Base-by-base conservation (phyloP, 2,113 vertebrate species). In the Alligator sinensis region DNA sequence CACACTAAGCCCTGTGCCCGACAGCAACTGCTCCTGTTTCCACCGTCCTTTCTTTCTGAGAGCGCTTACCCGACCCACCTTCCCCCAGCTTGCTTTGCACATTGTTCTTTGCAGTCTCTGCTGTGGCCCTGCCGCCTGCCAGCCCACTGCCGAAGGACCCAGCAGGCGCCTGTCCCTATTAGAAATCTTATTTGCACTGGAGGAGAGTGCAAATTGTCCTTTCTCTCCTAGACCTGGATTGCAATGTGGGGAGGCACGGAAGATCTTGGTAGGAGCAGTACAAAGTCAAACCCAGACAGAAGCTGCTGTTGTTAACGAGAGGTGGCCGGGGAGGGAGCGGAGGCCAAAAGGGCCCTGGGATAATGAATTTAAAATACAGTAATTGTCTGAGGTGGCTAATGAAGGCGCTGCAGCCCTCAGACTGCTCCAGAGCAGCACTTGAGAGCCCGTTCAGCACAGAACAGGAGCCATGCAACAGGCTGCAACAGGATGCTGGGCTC, bases 111-210 rank as follows among this genome's bases (percentile, higher is more conserved):
- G 12, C 84, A 28, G 86, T 58, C 77, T 91, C 70, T 78, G 64
- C 17, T 47, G 27, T 82, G 55, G 58, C 62, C 70, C 82, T 60
- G 84, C 88, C 81, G 86, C 81, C 57, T 34, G 68, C 80, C 66
- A 84, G 76, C 70, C 62, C 79, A 76, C 63, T 58, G 84, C 84
- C 94, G 68, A 91, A 61, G 61, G 80, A 94, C 61, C 75, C 94
- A 94, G 95, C 70, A 82, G 95, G 96, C 76, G 85, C 82, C 92
- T 59, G 59, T 86, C 80, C 93, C 95, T 94, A 91, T 95, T 92
- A 97, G 94, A 93, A 97, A 97, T 97, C 93, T 96, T 92, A 97
- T 97, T 97, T 95, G 91, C 97, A 97, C 96, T 77, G 85, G 88
- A 88, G 88, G 85, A 96, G 91, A 84, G 95, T 97, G 97, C 84